Base-by-base conservation (phyloP, 1,140 invertebrate genomes). In the Cherax quadricarinatus region DNA sequence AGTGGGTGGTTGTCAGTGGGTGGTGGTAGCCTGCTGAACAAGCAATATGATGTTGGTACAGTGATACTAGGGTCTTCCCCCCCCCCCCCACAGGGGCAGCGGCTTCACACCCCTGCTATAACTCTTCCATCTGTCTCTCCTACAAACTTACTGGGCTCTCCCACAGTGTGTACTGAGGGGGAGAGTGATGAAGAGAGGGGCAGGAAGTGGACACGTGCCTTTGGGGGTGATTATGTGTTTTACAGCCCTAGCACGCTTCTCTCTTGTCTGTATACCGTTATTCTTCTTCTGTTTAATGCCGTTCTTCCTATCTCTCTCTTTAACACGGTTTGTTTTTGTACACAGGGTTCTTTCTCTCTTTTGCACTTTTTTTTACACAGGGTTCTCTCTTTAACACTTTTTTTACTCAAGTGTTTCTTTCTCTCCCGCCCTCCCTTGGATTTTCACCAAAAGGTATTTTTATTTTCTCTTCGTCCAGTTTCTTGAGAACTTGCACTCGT, bases 21-120 rank as follows among this genome's bases (percentile, higher is more conserved):
- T 21, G 18, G 66, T 70, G 21, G 66, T 18, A 5, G 3, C 66
- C 66, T 70, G 14, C 66, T 70, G 66, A 70, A 70, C 66, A 70
- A 70, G 66, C 66, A 70, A 18, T 70, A 70, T 70, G 66, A 70
- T 70, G 66, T 70, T 70, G 66, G 66, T n/a, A 70, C 66, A 70
- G 66, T 16, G 66, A 70, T 70, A 70, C 16, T 70, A 18, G 66
- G 14, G 66, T 21, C 16, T 21, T 0, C 10, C 66, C 66, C 53
- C 14, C 9, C 9, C 53, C 53, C 1, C 53, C 1, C 14, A 70
- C 66, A 5, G 6, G n/a, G n/a, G n/a, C n/a, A n/a, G 16, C 66
- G 21, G 14, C 66, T 21, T 2, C 4, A 21, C 66, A 70, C 6
- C 6, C 66, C 66, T 1, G 1, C 66, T 14, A 18, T 70, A 18